Evolutionary conservation across 2,888 invertebrate species (phyloP).

Genomic region (Aelia acuminata): DNA sequence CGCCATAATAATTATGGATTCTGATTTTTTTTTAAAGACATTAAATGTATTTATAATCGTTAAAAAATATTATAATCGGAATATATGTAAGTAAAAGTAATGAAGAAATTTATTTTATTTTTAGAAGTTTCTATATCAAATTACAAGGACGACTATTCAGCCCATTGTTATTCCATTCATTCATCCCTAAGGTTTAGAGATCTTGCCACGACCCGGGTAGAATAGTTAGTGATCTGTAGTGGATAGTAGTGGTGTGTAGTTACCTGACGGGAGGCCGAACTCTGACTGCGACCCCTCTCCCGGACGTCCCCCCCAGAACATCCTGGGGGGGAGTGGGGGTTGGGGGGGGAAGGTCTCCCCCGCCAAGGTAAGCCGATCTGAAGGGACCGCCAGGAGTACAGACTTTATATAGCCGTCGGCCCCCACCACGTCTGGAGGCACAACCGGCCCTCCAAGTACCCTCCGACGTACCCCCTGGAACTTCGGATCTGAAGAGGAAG

Average conservation of each 20-base stretch:
- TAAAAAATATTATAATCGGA: no score
- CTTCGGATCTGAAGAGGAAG: not conserved
- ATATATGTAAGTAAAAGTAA: no score
- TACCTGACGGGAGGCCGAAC: conserved; percentile 54
- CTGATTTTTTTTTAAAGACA: no score
- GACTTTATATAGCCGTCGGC: conserved; percentile 57
- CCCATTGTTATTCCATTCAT: not conserved
- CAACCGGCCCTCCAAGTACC: not conserved
- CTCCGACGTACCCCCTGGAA: not conserved
- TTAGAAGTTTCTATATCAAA: not conserved
- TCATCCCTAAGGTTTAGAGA: not conserved
- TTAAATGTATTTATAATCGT: no score
- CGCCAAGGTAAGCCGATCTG: conserved; percentile 57
- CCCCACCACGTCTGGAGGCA: conserved; percentile 53
- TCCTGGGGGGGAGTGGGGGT: not conserved
- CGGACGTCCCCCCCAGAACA: not conserved
- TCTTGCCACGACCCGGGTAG: not conserved
- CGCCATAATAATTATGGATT: no score
- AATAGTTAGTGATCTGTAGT: not conserved
- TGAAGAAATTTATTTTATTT: no score
- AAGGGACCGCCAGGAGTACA: conserved; percentile 39
- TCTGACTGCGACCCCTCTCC: conserved; percentile 36
- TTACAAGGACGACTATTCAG: not conserved
- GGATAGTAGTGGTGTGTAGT: not conserved
- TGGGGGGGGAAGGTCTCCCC: conserved; percentile 51